Percentiles rank a stretch among this genome's conserved stretches.
These are phyloP conservation scores for Poecilia picta DNA, from an alignment of 2,797 vertebrate genomes.

Conservation along the genomic window DNA sequence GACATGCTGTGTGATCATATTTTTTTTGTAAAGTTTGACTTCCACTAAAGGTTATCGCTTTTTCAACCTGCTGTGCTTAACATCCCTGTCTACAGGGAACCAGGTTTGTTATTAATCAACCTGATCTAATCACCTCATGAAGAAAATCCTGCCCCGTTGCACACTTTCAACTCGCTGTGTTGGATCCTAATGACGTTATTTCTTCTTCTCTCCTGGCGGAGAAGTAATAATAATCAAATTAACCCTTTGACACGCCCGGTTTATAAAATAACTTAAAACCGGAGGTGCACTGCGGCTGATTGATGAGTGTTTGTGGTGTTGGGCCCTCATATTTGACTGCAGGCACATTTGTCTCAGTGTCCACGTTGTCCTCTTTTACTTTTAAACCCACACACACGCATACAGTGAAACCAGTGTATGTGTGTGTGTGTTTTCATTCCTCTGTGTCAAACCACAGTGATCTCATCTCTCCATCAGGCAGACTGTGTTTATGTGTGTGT, in stretches of 20 bases:
- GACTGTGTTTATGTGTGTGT: conserved; percentile 13
- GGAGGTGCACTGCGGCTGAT: conserved; percentile 24
- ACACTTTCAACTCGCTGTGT: conserved; percentile 33
- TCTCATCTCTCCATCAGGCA: conserved; percentile 74
- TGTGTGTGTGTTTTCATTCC: conserved; percentile 71
- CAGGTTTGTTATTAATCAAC: conserved; percentile 29
- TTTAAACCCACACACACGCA: conserved; percentile 12
- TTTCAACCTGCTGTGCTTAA: conserved; percentile 31
- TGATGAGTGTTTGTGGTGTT: conserved; percentile 26
- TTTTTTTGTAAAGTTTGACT: conserved; percentile 24
- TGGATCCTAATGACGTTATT: conserved; percentile 39
- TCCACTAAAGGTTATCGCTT: conserved; percentile 15
- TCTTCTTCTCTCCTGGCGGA: conserved; percentile 26
- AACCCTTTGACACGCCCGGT: conserved; percentile 29
- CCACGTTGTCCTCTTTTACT: conserved; percentile 16
- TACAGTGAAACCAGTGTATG: conserved; percentile 12
- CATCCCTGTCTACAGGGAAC: neutral
- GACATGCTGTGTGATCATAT: conserved; percentile 16
- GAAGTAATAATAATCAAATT: conserved; percentile 54
- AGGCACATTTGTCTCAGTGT: conserved; percentile 1
- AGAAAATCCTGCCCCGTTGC: conserved; percentile 37
- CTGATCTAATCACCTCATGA: conserved; percentile 35
- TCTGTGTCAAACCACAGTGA: conserved; percentile 75
- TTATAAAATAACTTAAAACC: conserved; percentile 49
- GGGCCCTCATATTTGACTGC: conserved; percentile 13